Conservation (phyloP, 2,888 invertebrate species). For the Cylindroiulus punctatus region DNA sequence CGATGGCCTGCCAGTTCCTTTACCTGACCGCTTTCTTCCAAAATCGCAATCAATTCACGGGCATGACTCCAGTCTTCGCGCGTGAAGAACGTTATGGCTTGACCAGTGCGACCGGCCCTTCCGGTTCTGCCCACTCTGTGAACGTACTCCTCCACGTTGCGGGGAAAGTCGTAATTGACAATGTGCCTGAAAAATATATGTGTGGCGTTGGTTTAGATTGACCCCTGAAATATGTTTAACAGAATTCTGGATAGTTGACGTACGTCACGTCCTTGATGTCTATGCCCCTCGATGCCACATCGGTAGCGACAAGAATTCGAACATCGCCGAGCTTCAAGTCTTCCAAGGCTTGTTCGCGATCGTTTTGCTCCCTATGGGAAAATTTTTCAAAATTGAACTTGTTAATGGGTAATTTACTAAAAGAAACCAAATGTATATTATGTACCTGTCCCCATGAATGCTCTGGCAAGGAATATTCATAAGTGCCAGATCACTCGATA, state of each 20-base stretch:
- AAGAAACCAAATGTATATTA: constrained; percentile 48
- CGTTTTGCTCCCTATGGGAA: constrained; percentile 74
- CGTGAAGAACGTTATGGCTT: constrained; percentile 83
- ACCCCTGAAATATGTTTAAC: no score
- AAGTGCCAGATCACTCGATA: constrained; percentile 81
- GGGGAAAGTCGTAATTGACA: constrained; percentile 91
- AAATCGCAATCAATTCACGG: constrained; percentile 80
- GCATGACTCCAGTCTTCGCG: constrained; percentile 83
- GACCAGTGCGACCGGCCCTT: constrained; percentile 86
- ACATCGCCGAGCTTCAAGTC: constrained; percentile 84
- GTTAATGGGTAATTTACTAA: constrained; percentile 11
- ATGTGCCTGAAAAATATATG: constrained; percentile 76
- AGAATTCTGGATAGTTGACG: constrained; percentile 61
- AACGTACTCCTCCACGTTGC: constrained; percentile 94
- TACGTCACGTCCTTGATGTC: constrained; percentile 88
- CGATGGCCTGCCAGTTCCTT: not conserved
- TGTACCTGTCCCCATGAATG: constrained; percentile 81
- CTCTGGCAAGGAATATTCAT: constrained; percentile 78
- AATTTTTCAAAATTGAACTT: no score
- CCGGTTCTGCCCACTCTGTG: constrained; percentile 97
- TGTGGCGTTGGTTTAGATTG: no score
- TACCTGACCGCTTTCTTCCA: constrained; percentile 83
- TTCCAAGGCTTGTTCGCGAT: constrained; percentile 75
- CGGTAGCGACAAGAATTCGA: constrained; percentile 89
- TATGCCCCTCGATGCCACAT: constrained; percentile 93